Evolutionary conservation across 2,113 vertebrate genomes (phyloP).

Genomic region (Aleadryas rufinucha): DNA sequence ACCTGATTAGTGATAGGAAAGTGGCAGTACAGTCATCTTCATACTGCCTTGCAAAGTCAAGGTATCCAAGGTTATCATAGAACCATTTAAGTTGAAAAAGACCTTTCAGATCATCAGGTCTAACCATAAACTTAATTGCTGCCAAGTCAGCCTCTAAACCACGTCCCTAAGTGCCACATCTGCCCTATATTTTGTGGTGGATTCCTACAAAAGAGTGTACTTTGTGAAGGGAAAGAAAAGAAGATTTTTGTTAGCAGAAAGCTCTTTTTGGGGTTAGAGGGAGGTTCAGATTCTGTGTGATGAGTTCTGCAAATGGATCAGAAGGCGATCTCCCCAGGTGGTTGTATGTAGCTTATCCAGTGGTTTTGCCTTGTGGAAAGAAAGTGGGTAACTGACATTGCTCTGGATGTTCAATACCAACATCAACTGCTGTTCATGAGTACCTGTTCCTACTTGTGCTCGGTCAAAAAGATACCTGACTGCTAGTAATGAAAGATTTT

Average conservation of each 20-base stretch:
- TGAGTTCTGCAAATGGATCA: background rate
- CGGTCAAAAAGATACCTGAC: background rate
- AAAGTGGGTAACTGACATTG: background rate
- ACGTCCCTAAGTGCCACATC: background rate
- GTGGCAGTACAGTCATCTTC: background rate
- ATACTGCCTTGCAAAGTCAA: background rate
- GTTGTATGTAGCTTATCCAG: background rate
- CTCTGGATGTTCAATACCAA: background rate
- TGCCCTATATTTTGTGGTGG: accelerated
- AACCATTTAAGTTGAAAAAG: background rate
- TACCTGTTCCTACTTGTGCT: background rate
- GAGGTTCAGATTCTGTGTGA: background rate
- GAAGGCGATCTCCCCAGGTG: background rate
- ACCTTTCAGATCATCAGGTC: background rate
- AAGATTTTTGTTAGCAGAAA: background rate
- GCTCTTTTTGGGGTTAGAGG: background rate
- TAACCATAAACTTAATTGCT: background rate
- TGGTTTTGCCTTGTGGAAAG: background rate
- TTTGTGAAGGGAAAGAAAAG: background rate
- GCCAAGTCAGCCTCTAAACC: background rate
- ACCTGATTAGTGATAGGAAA: background rate
- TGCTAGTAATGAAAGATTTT: background rate
- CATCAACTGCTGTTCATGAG: background rate
- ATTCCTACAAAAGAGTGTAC: background rate
- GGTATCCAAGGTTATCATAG: background rate